Percentiles rank a stretch among this genome's conserved stretches.
Evolutionary conservation across 2,888 invertebrate genomes (phyloP).

Genomic region (Tiliacea aurago): DNA sequence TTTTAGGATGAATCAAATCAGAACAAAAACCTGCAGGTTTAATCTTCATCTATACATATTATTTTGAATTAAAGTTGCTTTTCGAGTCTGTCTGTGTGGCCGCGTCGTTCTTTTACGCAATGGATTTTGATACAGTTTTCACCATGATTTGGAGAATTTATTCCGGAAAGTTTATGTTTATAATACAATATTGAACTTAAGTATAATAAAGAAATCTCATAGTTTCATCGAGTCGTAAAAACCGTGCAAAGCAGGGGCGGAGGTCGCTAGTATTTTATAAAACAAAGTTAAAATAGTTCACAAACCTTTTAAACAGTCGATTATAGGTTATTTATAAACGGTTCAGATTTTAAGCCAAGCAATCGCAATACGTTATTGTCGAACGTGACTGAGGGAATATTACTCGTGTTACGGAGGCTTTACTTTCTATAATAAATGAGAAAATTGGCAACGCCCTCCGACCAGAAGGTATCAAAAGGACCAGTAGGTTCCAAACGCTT

Average conservation of each 20-base stretch:
- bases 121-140: neutral
- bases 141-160: too few relatives aligned
- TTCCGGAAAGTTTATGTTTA: too few relatives aligned
- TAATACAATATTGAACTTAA: too few relatives aligned
- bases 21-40: too few relatives aligned
- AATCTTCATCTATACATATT: too few relatives aligned
- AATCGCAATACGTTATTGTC: slow-evolving; percentile 48
- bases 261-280: neutral
- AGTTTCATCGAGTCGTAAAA: too few relatives aligned
- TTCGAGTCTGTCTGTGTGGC: too few relatives aligned
- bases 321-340: slow-evolving; percentile 54
- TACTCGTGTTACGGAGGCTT: slow-evolving; percentile 41
- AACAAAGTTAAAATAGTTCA: neutral
- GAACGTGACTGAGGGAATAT: slow-evolving; percentile 51
- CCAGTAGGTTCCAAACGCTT: neutral
- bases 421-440: slow-evolving; percentile 30
- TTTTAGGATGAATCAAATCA: too few relatives aligned
- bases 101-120: too few relatives aligned
- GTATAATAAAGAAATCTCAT: too few relatives aligned
- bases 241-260: too few relatives aligned
- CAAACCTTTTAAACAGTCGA: slow-evolving; percentile 19
- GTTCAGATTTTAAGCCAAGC: slow-evolving; percentile 46
- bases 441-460: slow-evolving; percentile 4
- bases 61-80: too few relatives aligned
- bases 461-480: neutral